Percentiles rank a stretch among this genome's conserved stretches.
phyloP scores from a whole-genome alignment of 1,140 invertebrate species.

The Nasonia vitripennis region DNA sequence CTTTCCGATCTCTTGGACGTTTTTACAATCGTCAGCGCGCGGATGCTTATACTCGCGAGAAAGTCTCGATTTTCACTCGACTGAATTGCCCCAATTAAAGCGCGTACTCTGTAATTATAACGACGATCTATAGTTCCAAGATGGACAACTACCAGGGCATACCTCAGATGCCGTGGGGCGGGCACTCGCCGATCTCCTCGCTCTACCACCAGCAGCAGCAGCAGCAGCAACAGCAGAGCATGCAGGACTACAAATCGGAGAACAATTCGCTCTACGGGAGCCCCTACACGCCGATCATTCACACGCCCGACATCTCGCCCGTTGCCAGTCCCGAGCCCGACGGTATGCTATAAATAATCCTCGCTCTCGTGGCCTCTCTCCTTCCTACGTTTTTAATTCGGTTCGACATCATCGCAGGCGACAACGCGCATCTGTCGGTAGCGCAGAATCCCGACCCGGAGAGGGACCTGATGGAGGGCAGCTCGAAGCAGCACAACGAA shows the following conservation, averaged over 20 bases:
- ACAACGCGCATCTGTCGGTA: constrained; percentile 69
- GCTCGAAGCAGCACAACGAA: constrained; percentile 68
- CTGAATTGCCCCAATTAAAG: not conserved
- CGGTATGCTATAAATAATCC: constrained; percentile 59
- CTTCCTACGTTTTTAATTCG: not conserved
- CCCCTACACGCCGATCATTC: constrained; percentile 73
- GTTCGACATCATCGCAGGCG: constrained; percentile 59
- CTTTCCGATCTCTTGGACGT: constrained; percentile 6
- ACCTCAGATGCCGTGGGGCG: constrained; percentile 72
- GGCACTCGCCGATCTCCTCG: constrained; percentile 73
- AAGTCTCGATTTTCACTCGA: not conserved
- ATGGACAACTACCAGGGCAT: constrained; percentile 74
- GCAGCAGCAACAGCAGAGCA: constrained; percentile 64
- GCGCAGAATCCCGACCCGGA: constrained; percentile 70
- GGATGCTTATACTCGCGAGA: not conserved
- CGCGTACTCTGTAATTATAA: no score
- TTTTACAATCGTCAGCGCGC: no score
- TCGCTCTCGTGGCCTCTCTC: not conserved
- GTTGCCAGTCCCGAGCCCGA: constrained; percentile 74
- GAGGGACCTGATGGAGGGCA: constrained; percentile 71
- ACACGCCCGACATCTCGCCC: constrained; percentile 72
- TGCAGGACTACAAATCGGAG: constrained; percentile 74
- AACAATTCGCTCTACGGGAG: constrained; percentile 74
- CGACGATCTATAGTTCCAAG: constrained; percentile 65
- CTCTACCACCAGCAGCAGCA: constrained; percentile 71